phyloP scores from a whole-genome alignment of 2,888 invertebrate genomes.

The Rotaria macrura region DNA sequence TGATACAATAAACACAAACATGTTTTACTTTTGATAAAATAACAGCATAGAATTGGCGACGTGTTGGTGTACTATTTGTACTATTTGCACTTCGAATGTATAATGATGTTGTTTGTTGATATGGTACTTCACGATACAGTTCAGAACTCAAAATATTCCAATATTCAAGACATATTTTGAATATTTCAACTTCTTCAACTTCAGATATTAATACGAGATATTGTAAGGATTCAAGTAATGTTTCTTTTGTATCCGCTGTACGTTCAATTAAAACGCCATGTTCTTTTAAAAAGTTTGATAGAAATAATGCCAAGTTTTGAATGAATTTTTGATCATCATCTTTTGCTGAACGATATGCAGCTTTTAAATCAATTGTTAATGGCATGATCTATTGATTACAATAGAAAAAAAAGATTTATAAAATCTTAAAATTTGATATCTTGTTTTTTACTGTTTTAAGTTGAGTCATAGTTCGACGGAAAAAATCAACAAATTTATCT shows the following conservation, averaged over 20 bases:
- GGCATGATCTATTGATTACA: background rate
- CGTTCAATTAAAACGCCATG: slow-evolving; percentile 74
- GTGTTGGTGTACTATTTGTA: slow-evolving; percentile 38
- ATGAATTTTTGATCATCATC: slow-evolving; percentile 98
- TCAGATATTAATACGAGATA: slow-evolving; percentile 61
- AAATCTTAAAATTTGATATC: slow-evolving; percentile 73
- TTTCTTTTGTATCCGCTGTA: slow-evolving; percentile 23
- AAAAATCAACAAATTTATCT: slow-evolving; percentile 76
- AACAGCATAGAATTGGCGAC: slow-evolving; percentile 49
- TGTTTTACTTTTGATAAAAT: slow-evolving; percentile 57
- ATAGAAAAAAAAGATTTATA: slow-evolving; percentile 37
- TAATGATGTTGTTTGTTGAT: slow-evolving; percentile 48
- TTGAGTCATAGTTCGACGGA: slow-evolving; percentile 69
- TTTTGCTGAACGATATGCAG: slow-evolving; percentile 79
- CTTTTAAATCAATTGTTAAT: slow-evolving; percentile 68
- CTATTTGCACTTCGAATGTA: background rate
- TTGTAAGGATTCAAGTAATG: slow-evolving; percentile 39
- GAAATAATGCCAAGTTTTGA: slow-evolving; percentile 88
- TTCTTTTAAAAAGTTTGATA: slow-evolving; percentile 89
- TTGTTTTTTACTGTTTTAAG: slow-evolving; percentile 39
- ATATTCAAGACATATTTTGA: slow-evolving; percentile 96
- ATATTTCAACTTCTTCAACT: slow-evolving; percentile 97
- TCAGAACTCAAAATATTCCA: slow-evolving; percentile 89
- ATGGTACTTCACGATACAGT: slow-evolving; percentile 70
- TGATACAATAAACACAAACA: too few species aligned